Evolutionary conservation across 2,113 vertebrate genomes (phyloP), one percentile per base, ranked within the genome.

Genomic region (Cryptotis parvus): DNA sequence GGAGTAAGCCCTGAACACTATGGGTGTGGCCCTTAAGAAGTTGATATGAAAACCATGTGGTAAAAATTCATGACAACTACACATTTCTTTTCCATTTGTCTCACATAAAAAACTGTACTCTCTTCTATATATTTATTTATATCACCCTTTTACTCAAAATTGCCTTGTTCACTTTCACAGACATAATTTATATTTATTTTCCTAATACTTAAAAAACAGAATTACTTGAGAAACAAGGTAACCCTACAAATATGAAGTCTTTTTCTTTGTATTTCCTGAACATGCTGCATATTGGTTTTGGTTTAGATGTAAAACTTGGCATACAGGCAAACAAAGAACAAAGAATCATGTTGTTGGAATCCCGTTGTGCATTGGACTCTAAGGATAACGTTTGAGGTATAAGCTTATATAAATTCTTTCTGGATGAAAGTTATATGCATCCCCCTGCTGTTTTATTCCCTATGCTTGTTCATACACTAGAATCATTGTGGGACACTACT

Each of bases 241-340:
- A 63, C 37, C 86, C 61, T 72, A 43, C 86, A 27, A 91, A 88
- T 76, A 6, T 72, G 24, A 55, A 31, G 10, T 1, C 3, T 26
- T 58, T 55, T 66, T 80, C 18, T 41, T 2, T 45, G 4, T 72
- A 72, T 84, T 77, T n/a, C 31, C n/a, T 41, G 10, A 77, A 33
- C 16, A 78, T 90, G 8, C 52, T 93, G 83, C 66, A 79, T 52
- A 85, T 73, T 69, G 61, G 26, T 93, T 95, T 91, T 4, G 31
- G 15, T 88, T 89, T 90, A 88, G 91, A 80, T 77, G 73, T 81
- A 80, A 91, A 91, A 86, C 29, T 85, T 94, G 88, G 45, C 79
- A 39, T 15, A 74, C 4, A 87, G 43, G 70, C 81, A 82, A 89
- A 92, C 73, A 96, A 89, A 94, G 94, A 92, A 96, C 88, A 94